phyloP scores from a whole-genome alignment of 2,113 vertebrate species.

The Laticauda colubrina region DNA sequence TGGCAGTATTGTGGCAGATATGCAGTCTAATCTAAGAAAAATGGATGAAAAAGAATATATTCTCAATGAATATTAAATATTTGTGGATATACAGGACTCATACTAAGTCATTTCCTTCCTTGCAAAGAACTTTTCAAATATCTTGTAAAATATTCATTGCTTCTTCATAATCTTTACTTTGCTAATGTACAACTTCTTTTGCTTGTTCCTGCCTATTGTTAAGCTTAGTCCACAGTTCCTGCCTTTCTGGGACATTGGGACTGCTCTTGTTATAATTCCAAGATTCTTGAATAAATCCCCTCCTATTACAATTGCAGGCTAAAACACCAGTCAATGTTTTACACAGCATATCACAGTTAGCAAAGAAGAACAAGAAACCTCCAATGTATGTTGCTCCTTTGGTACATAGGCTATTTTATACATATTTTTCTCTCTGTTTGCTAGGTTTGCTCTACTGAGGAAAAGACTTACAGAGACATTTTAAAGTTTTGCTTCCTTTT shows the following conservation, averaged over 20 bases:
- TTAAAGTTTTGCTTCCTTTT: neutral
- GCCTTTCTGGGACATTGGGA: neutral
- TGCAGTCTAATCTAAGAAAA: constrained; percentile 7
- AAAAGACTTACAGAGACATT: neutral
- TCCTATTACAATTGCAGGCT: neutral
- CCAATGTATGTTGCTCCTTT: neutral
- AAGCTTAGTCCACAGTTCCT: neutral
- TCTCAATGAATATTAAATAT: neutral
- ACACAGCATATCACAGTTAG: neutral
- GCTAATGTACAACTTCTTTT: neutral
- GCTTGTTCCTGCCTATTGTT: neutral
- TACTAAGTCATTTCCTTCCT: constrained; percentile 25
- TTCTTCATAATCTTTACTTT: constrained; percentile 15
- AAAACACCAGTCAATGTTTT: neutral
- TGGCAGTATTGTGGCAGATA: neutral
- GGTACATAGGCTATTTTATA: neutral
- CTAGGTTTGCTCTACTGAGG: neutral
- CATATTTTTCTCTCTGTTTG: neutral
- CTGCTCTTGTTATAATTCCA: neutral
- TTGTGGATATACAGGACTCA: constrained; percentile 19
- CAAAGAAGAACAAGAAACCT: neutral
- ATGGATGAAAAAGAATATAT: constrained; percentile 25
- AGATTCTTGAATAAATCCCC: neutral
- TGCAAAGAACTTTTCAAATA: constrained; percentile 15
- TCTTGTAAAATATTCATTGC: neutral